Base-by-base conservation (phyloP, 2,797 vertebrate genomes). In the Crenichthys baileyi region DNA sequence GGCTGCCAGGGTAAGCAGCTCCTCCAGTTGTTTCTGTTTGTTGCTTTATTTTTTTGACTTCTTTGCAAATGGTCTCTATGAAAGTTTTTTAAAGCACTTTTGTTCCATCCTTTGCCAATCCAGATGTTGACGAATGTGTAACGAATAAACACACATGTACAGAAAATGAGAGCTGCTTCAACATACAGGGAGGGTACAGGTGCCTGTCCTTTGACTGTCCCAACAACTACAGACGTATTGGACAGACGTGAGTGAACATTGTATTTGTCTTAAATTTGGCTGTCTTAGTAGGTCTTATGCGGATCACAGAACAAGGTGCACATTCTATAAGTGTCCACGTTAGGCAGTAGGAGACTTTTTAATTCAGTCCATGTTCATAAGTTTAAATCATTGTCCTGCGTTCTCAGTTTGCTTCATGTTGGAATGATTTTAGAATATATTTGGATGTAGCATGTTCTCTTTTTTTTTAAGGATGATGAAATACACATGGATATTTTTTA, bases 101-200 rank as follows among this genome's bases (percentile, higher is more conserved):
- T 39, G 12, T 16, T 46, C 29, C 1, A 0, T 0, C 3, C 70
- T 80, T 70, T 18, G 50, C 2, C 75, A 3, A 65, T 9, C 2
- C 93, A 99, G 98, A 99, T 91, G 85, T 99, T 0, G 97, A 99
- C 3, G 98, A 99, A 90, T 99, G 98, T 65, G 94, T 97, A 76
- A 95, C 96, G 0, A 97, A 96, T 60, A 96, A 94, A 16, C 98
- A 99, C 93, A 97, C 96, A 13, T 99, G 98, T 87, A 83, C 95
- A 0, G 95, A 95, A 84, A 95, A 96, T 0, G 95, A 99, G 95
- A 99, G 95, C 89, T 99, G 98, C 96, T 99, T 99, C 84, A 99
- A 99, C 73, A 95, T 99, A 67, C 98, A 98, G 90, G 98, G 98
- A 0, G 93, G 95, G 67, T 99, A 97, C 91, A 95, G 95, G 83